Evolutionary conservation across 2,888 invertebrate species (phyloP).

Genomic region (Drepana falcataria): DNA sequence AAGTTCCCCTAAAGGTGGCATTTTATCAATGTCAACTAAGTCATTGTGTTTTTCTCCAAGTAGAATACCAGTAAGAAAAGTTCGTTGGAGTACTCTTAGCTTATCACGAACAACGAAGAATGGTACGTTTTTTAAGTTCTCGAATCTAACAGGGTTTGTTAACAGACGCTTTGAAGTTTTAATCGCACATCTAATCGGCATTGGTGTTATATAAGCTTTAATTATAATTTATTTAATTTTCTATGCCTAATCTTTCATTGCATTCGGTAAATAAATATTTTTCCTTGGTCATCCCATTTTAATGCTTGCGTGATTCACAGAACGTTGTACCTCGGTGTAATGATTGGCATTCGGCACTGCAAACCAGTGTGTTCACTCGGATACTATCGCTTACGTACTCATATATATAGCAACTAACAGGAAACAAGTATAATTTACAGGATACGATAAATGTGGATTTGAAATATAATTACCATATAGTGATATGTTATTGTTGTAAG

Average conservation of each 20-base stretch:
- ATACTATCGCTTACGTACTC: constrained; percentile 38
- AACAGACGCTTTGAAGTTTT: constrained; percentile 8
- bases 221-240: too few species aligned
- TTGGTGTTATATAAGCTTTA: too few species aligned
- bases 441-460: constrained; percentile 67
- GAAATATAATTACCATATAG: constrained; percentile 40
- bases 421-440: constrained; percentile 57
- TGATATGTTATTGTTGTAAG: constrained; percentile 35
- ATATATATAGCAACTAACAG: constrained; percentile 41
- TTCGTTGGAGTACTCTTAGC: constrained; percentile 55
- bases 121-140: constrained; percentile 23
- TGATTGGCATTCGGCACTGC: constrained; percentile 31
- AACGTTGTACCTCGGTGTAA: neutral
- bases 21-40: constrained; percentile 35
- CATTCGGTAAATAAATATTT: constrained; percentile 1
- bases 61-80: constrained; percentile 39
- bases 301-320: constrained; percentile 11
- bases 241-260: neutral
- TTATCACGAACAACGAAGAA: constrained; percentile 34
- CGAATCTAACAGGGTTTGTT: neutral
- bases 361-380: constrained; percentile 29
- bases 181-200: neutral
- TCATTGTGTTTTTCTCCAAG: constrained; percentile 33
- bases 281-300: neutral
- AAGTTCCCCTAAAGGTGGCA: constrained; percentile 23